Evolutionary conservation across 2,797 vertebrate genomes (phyloP), one percentile per base, ranked within the genome.

Genomic region (Brachyalestes nurse): DNA sequence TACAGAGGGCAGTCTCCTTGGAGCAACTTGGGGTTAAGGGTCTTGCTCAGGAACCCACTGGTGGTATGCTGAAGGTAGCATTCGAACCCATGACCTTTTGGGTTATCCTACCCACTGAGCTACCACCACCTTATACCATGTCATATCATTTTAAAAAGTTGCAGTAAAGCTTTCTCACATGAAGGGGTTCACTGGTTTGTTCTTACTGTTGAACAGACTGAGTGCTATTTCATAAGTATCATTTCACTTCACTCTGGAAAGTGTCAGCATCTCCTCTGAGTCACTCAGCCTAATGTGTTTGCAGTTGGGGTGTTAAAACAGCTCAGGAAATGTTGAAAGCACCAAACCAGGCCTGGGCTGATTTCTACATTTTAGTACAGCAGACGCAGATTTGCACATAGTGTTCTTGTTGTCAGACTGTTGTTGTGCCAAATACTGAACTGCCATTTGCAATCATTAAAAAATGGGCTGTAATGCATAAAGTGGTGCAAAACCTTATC

Each of bases 221-320:
- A 53, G 70, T 72, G 70, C 17, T 38, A 12, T 55, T 53, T 53
- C 17, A 19, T 55, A 55, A 34, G 14, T 55, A 53, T 72, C 47
- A 53, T 17, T n/a, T 28, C 19, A 12, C 51, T 72, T 34, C 70
- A 34, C 45, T 25, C 47, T 51, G 45, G 47, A 55, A 72, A 34
- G 49, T 72, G 70, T 72, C 47, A 72, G 14, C 17, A 19, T 34
- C 40, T 64, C 65, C 55, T 67, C 21, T 28, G 14, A 62, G n/a
- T 57, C 47, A 8, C 40, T 61, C 45, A 28, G 53, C 13, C 45
- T 58, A 38, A 19, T 21, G 9, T 47, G 65, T 42, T 42, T 67
- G 38, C 65, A 67, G n/a, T 45, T 67, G 65, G 65, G n/a, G 65
- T 67, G 65, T 67, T 67, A 67, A 67, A 67, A 12, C 65, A 45